Evolutionary conservation across 2,888 invertebrate genomes (phyloP), one percentile per base, ranked within the genome.

Genomic region (Chironomus tentans): DNA sequence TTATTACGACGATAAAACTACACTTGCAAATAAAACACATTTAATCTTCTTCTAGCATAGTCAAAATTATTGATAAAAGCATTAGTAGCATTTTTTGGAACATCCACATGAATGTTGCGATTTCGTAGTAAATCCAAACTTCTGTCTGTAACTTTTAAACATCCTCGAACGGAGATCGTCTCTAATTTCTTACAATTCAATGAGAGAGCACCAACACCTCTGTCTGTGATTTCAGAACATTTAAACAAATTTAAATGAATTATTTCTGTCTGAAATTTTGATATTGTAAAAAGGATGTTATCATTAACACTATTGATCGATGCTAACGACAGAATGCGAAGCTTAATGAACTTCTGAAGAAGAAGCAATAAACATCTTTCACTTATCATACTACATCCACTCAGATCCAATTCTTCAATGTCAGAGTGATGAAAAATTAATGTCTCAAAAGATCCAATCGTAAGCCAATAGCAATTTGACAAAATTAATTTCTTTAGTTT

Each of bases 371-470:
- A 12, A 15, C 56, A 71, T 28, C 61, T 12, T 28, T 71, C 71
- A 10, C 24, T 71, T 4, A 71, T 24, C 56, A 56, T 56, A 6
- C 6, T 24, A 15, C 71, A 71, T 28, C 28, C 22, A 47, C n/a
- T 56, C 0, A 71, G 15, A 38, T 71, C 71, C 4, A 71, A 56
- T 13, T 71, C 56, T 56, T 71, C 71, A n/a, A 71, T 18, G 6
- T 38, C 18, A 0, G 22, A 24, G 0, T 22, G 61, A 61, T 71
- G 71, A 61, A 71, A 71, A 6, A 47, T n/a, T 6, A 71, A 18
- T n/a, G 71, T 18, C 18, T 71, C 71, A 4, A 71, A 18, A 28
- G 47, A 71, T 56, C 71, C 71, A 28, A 71, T 18, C 10, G 71
- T 71, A 5, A 71, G 18, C 71, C 71, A 71, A 10, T 56, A 13